These are phyloP conservation scores for Dicranocentrus wangi DNA, from an alignment of 2,888 invertebrate genomes.

Conservation along the genomic window DNA sequence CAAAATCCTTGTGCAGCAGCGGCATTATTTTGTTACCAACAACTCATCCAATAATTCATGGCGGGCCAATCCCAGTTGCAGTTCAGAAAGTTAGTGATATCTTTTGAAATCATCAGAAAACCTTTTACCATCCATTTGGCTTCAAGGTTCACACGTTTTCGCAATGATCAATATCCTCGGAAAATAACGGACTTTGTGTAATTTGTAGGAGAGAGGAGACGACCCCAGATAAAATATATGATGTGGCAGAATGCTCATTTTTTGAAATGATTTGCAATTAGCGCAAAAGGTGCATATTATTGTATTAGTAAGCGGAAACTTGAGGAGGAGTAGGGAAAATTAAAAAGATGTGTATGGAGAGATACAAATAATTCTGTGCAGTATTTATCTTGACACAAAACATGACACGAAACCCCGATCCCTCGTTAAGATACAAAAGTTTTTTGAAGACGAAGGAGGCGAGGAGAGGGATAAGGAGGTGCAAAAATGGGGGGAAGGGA, in stretches of 20 bases:
- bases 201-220: not conserved
- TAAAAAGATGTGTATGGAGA: not conserved
- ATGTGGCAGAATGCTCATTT: not conserved
- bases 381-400: slow-evolving; percentile 46
- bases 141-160: too few species aligned
- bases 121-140: too few species aligned
- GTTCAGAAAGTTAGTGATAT: not conserved
- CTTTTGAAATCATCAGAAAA: too few species aligned
- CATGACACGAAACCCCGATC: slow-evolving; percentile 56
- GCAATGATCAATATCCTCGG: too few species aligned
- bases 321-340: slow-evolving; percentile 45
- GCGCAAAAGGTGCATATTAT: slow-evolving; percentile 1
- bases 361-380: not conserved
- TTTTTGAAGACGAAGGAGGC: not conserved
- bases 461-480: slow-evolving; percentile 9
- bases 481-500: slow-evolving; percentile 6
- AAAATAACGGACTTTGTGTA: too few species aligned
- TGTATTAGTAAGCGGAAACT: slow-evolving; percentile 45
- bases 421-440: slow-evolving; percentile 54
- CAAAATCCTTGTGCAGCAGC: slow-evolving; percentile 18
- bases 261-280: not conserved
- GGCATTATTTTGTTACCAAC: slow-evolving; percentile 32
- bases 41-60: slow-evolving; percentile 38
- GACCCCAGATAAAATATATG: too few species aligned
- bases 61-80: slow-evolving; percentile 15